Percentiles rank a stretch among this genome's conserved stretches.
Conservation (phyloP, 2,797 vertebrate species). For the Melanotaenia parkinsoni region DNA sequence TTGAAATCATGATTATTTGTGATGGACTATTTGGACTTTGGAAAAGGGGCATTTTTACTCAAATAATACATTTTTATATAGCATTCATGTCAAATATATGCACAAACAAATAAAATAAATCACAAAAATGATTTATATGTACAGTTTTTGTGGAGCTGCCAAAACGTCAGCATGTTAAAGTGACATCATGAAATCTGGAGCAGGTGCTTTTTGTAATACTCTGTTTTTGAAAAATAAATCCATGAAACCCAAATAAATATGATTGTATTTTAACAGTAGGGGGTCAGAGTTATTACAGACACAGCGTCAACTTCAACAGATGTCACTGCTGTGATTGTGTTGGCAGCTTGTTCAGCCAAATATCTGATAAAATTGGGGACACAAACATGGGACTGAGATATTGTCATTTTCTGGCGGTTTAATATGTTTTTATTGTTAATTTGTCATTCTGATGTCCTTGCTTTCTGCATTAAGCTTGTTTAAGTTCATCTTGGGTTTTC, state of each 20-base stretch:
- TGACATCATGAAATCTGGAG: conserved; percentile 67
- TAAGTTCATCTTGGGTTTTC: no score
- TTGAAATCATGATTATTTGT: no score
- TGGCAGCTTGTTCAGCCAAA: conserved; percentile 1
- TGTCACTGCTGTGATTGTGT: conserved; percentile 32
- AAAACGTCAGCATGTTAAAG: conserved; percentile 25
- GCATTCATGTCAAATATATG: neutral
- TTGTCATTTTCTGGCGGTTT: no score
- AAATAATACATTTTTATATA: no score
- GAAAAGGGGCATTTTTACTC: no score
- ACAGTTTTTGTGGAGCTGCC: conserved; percentile 1
- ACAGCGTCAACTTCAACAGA: conserved; percentile 34
- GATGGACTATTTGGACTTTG: neutral
- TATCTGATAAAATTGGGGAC: neutral
- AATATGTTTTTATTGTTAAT: no score
- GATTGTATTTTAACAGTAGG: conserved; percentile 54
- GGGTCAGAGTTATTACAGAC: conserved; percentile 43
- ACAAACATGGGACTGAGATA: neutral
- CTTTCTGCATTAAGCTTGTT: no score
- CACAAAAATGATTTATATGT: no score
- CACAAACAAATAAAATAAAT: neutral
- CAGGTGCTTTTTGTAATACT: conserved; percentile 72
- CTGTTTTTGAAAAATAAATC: conserved; percentile 38
- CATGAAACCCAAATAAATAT: conserved; percentile 55
- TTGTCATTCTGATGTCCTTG: no score